Base-by-base conservation (phyloP, 2,888 invertebrate genomes). In the Polydrusus cervinus region DNA sequence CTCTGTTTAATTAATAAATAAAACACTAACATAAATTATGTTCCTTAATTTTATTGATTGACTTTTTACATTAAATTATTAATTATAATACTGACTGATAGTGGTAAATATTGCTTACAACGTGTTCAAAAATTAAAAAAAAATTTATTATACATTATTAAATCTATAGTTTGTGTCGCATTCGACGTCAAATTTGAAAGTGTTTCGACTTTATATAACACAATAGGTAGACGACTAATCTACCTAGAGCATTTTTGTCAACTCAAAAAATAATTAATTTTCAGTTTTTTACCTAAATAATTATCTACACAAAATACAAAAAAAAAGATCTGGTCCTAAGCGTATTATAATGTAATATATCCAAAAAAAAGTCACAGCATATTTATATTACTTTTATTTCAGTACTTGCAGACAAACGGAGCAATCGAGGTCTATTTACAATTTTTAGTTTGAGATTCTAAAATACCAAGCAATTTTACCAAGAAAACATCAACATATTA, bases 31-130 rank as follows among this genome's bases (percentile, higher is more conserved):
- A 47, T 16, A 49, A 34, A 40, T 38, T 71, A 65, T 57, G 47
- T 68, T 72, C 71, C 67, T 78, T 70, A 72, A 66, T 67, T 79
- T 75, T 79, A 79, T 79, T 79, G 57, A 76, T 79, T 68, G 75
- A 72, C 67, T 79, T 78, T 75, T 76, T 75, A 76, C 70, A 74
- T 78, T 76, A 78, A 78, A 74, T 77, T 78, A 79, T 78, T 79
- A 77, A 73, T 74, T 74, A 79, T 80, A 80, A 80, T 80, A 80
- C 80, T 80, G 80, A 79, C 79, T 79, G 78, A 78, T 74, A 79
- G 74, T 79, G 80, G 79, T 80, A 79, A 78, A 73, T 79, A 79
- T 76, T 78, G 75, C 70, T 77, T 79, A 78, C 75, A 78, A 74
- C 49, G 43, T 71, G 71, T 70, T 57, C 53, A 69, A 20, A 67